Evolutionary conservation across 2,888 invertebrate species (phyloP).

Genomic region (Drosophila prostipennis): DNA sequence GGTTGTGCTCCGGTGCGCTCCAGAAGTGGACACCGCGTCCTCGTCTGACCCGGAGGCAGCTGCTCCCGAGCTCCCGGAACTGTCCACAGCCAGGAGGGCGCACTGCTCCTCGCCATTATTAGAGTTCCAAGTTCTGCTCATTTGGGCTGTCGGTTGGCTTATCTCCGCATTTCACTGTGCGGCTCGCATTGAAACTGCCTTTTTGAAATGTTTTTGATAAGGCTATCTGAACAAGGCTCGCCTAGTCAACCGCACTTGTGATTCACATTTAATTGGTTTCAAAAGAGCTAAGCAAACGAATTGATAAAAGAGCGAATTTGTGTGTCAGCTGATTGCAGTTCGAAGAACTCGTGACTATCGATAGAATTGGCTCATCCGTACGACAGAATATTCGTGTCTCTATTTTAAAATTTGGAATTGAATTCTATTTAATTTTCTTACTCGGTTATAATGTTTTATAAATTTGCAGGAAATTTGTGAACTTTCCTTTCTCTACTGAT

Average conservation of each 20-base stretch:
- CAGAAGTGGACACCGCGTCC: not conserved
- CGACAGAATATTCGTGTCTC: too few species aligned
- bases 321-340: slow-evolving; percentile 7
- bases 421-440: too few species aligned
- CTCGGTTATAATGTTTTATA: too few species aligned
- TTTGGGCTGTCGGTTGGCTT: slow-evolving; percentile 1
- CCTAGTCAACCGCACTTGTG: not conserved
- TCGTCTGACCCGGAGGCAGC: slow-evolving; percentile 33
- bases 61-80: slow-evolving; percentile 10
- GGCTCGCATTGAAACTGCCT: not conserved
- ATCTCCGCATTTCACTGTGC: slow-evolving; percentile 3
- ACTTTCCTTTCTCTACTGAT: too few species aligned
- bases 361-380: not conserved
- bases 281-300: not conserved
- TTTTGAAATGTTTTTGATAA: not conserved
- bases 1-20: slow-evolving; percentile 9
- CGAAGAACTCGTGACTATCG: slow-evolving; percentile 10
- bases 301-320: not conserved
- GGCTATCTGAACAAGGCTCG: not conserved
- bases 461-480: too few species aligned
- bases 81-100: slow-evolving; percentile 37
- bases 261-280: not conserved
- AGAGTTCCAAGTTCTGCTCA: slow-evolving; percentile 10
- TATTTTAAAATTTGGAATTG: too few species aligned
- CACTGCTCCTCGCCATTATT: slow-evolving; percentile 48